Evolutionary conservation across 1,140 invertebrate genomes (phyloP).

Genomic region (Polypedilum pembai): DNA sequence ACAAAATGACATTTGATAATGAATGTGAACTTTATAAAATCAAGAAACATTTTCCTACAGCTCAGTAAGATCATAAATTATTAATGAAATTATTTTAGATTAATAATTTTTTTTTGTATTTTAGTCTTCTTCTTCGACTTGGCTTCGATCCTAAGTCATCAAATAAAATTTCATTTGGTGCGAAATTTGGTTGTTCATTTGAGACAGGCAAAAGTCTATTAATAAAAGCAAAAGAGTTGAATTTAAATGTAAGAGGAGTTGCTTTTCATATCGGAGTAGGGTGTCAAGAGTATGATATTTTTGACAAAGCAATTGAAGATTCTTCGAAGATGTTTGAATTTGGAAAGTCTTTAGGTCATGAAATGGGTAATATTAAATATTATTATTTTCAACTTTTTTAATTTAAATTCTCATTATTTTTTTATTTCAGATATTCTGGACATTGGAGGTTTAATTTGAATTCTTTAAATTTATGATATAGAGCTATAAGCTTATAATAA

Average conservation of each 20-base stretch:
- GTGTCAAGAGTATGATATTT: conserved; percentile 43
- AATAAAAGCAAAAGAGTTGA: conserved; percentile 47
- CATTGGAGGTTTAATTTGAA: too few species aligned
- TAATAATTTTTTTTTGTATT: background rate
- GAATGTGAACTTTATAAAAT: conserved; percentile 51
- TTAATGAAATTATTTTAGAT: background rate
- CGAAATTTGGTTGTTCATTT: conserved; percentile 55
- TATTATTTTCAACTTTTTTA: background rate
- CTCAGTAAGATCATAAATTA: conserved; percentile 6
- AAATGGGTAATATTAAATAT: conserved; percentile 33
- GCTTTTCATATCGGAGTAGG: conserved; percentile 48
- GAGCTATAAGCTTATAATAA: too few species aligned
- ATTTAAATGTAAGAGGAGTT: conserved; percentile 52
- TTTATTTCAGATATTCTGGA: conserved; percentile 40
- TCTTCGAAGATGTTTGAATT: conserved; percentile 41
- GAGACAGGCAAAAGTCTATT: conserved; percentile 43
- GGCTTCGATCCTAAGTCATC: background rate
- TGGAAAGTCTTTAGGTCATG: conserved; percentile 40
- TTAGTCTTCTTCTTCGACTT: background rate
- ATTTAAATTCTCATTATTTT: too few species aligned
- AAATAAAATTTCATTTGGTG: conserved; percentile 29
- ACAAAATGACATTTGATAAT: conserved; percentile 62
- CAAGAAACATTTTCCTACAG: conserved; percentile 42
- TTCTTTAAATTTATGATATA: too few species aligned
- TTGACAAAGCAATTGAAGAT: conserved; percentile 40